These are phyloP conservation scores for Numenius arquata DNA, from an alignment of 2,113 vertebrate species.

Conservation along the genomic window DNA sequence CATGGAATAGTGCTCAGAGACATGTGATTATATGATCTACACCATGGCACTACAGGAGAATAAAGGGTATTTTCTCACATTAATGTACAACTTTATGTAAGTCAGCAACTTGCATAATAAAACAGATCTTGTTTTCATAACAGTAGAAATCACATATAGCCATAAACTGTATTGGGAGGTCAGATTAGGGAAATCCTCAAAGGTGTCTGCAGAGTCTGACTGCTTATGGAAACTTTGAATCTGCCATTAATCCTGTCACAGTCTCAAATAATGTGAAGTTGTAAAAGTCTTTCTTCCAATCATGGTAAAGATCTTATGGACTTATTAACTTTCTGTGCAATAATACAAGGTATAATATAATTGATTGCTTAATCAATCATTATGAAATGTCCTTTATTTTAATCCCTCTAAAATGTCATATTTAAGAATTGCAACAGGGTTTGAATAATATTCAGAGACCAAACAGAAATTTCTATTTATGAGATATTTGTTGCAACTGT, in stretches of 20 bases:
- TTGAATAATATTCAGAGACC: neutral
- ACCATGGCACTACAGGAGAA: neutral
- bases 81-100: neutral
- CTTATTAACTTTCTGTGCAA: neutral
- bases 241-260: neutral
- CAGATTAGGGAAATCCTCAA: neutral
- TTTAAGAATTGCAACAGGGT: neutral
- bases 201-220: neutral
- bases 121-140: neutral
- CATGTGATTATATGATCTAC: neutral
- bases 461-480: neutral
- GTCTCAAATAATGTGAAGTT: neutral
- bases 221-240: neutral
- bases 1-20: neutral
- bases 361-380: neutral
- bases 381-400: slow-evolving; percentile 6
- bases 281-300: neutral
- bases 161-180: neutral
- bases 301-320: neutral
- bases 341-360: neutral
- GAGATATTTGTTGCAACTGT: neutral
- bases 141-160: neutral
- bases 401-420: neutral
- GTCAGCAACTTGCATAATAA: neutral
- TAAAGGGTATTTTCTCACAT: neutral